Conservation (phyloP, 2,113 vertebrate genomes). For the Ahaetulla prasina region DNA sequence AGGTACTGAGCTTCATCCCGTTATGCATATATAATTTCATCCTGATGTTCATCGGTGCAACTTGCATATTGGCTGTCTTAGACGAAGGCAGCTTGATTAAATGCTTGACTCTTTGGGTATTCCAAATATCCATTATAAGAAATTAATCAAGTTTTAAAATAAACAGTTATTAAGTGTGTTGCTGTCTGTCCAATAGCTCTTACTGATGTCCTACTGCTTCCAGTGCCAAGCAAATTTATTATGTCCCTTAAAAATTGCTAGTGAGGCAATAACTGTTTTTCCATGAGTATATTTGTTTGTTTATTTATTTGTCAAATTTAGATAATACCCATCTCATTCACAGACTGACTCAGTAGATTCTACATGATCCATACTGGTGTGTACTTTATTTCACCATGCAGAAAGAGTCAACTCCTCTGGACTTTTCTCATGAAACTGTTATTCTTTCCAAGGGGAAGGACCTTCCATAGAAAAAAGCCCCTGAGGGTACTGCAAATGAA, state of each 20-base stretch:
- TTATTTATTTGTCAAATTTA: neutral
- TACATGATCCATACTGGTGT: neutral
- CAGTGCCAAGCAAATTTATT: conserved; percentile 50
- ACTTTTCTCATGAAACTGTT: neutral
- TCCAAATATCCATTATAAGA: neutral
- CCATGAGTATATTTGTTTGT: neutral
- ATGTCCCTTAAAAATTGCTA: neutral
- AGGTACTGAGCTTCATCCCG: no score
- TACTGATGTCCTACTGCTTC: neutral
- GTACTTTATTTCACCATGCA: neutral
- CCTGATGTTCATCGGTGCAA: neutral
- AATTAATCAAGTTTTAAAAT: neutral
- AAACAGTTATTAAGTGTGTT: neutral
- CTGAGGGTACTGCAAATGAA: neutral
- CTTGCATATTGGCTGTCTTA: neutral
- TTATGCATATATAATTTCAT: neutral
- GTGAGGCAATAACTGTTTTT: neutral
- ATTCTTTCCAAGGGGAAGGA: neutral
- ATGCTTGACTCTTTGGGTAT: no score
- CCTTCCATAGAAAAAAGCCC: neutral
- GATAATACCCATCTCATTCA: neutral
- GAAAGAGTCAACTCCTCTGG: neutral
- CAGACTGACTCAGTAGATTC: neutral
- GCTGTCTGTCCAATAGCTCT: neutral
- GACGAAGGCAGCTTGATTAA: neutral